Percentiles rank a stretch among this genome's conserved stretches.
Conservation (phyloP, 2,797 vertebrate species). For the Hemitrygon akajei region DNA sequence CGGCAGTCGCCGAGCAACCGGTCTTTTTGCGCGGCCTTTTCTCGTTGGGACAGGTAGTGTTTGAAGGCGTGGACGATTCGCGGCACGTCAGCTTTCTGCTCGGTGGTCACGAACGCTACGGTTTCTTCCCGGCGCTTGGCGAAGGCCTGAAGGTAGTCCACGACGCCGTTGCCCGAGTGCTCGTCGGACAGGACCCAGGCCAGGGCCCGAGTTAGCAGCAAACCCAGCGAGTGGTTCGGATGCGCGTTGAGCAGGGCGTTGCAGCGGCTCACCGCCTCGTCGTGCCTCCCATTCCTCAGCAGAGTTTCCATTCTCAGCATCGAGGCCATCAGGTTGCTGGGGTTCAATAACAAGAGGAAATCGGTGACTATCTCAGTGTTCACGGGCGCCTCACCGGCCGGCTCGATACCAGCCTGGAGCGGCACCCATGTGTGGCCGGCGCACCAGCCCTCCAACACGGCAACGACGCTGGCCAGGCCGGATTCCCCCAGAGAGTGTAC, state of each 20-base stretch:
- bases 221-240: constrained; percentile 45
- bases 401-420: neutral
- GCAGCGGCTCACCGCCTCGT: constrained; percentile 67
- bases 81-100: constrained; percentile 68
- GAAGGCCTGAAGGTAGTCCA: constrained; percentile 72
- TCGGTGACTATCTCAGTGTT: constrained; percentile 66
- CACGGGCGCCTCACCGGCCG: constrained; percentile 42
- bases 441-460: constrained; percentile 73
- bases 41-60: constrained; percentile 42
- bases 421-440: constrained; percentile 52
- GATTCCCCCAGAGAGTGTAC: constrained; percentile 54
- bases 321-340: constrained; percentile 64
- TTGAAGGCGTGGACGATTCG: constrained; percentile 59
- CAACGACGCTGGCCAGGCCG: constrained; percentile 49
- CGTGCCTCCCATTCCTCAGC: constrained; percentile 52
- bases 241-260: constrained; percentile 53
- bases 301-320: constrained; percentile 74
- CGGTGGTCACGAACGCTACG: constrained; percentile 53
- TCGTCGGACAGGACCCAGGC: constrained; percentile 64
- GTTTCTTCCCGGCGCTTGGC: constrained; percentile 51
- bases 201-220: constrained; percentile 71
- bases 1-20: constrained; percentile 47
- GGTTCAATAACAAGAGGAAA: constrained; percentile 74
- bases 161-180: constrained; percentile 49
- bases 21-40: constrained; percentile 24